These are phyloP conservation scores for Phalacrocorax brasilianus DNA, from an alignment of 2,113 vertebrate genomes.

Conservation along the genomic window DNA sequence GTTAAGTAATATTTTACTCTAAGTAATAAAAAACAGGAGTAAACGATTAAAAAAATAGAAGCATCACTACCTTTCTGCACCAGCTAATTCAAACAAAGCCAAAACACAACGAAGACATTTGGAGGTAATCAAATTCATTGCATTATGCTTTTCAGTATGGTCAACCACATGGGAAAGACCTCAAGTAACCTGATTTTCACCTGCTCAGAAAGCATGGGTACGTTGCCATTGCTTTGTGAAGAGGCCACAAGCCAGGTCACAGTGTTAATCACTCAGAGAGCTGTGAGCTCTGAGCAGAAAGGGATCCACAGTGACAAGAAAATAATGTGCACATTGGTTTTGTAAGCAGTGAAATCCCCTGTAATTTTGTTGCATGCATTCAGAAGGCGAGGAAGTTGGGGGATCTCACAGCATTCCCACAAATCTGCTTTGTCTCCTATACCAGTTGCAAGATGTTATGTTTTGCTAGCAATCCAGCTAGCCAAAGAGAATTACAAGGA, in stretches of 20 bases:
- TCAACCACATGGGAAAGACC: not conserved
- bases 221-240: not conserved
- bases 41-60: not conserved
- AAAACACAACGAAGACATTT: not conserved
- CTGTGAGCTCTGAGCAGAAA: not conserved
- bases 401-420: not conserved
- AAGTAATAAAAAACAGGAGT: constrained; percentile 15
- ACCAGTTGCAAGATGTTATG: not conserved
- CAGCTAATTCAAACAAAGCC: not conserved
- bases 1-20: not conserved
- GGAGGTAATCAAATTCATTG: not conserved
- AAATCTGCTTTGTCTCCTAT: not conserved
- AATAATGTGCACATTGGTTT: not conserved
- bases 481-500: not conserved
- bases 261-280: not conserved
- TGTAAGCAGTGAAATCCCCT: constrained; percentile 6
- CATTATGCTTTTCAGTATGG: not conserved
- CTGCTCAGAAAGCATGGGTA: not conserved
- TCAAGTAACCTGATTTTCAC: not conserved
- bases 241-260: not conserved
- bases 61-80: not conserved
- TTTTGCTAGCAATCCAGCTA: not conserved
- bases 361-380: not conserved
- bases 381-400: not conserved
- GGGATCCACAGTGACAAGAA: not conserved